Base-by-base conservation (phyloP, 1,140 invertebrate genomes). In the Diabrotica undecimpunctata region DNA sequence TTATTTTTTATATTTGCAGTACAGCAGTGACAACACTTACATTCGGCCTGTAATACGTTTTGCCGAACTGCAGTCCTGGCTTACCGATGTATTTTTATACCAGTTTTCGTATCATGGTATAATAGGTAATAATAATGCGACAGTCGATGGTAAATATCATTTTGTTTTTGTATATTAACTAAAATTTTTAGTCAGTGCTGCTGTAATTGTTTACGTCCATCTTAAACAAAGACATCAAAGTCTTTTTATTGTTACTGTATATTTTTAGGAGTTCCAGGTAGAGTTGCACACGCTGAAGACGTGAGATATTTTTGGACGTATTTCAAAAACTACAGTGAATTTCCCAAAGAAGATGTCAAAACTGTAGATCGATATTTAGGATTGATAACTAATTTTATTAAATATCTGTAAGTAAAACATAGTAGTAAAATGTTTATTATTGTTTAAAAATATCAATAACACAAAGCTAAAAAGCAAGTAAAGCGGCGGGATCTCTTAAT, bases 21-120 rank as follows among this genome's bases (percentile, higher is more conserved):
- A 2, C 25, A 25, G 25, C 25, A 61, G 60, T 54, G 60, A 61
- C 10, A 54, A 12, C 60, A 11, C 9, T 7, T 61, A 52, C 38
- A 51, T 52, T n/a, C 46, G 60, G 10, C 12, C 46, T 36, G 60
- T 61, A 3, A 61, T 61, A 11, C 46, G 14, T n/a, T 54, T 52
- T 54, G 60, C 60, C 12, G 60, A 61, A 14, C 7, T 61, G 10
- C 12, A 11, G 38, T 61, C 60, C 46, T 12, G 51, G 25, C 51
- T 51, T 46, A 14, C 46, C 11, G 60, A 61, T 14, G 60, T 61
- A 9, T 61, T 14, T 52, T 52, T 61, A 13, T 61, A 61, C 35
- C 60, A 61, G n/a, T 61, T 61, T 51, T 51, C 60, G 6, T 61
- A 36, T 12, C 46, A 61, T 51, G 60, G 60, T 14, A 58, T 38